Evolutionary conservation across 2,888 invertebrate genomes (phyloP).

Genomic region (Phortica okadai): DNA sequence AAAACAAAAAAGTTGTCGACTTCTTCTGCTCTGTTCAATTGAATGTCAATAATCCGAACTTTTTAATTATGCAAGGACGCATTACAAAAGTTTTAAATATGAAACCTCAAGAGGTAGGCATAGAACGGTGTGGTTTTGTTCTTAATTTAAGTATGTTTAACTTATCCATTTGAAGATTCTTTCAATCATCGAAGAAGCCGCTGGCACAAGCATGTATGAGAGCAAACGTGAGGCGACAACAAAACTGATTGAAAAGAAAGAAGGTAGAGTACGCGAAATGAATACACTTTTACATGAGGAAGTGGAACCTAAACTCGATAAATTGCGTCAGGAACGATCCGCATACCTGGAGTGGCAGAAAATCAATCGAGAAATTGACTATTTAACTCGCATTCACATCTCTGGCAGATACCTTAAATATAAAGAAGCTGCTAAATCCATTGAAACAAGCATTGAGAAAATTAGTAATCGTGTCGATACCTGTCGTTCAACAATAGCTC

Average conservation of each 20-base stretch:
- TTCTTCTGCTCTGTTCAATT: conserved; percentile 97
- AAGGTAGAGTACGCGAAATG: conserved; percentile 91
- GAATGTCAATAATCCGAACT: conserved; percentile 99
- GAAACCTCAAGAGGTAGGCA: conserved; percentile 94
- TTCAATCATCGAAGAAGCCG: conserved; percentile 99
- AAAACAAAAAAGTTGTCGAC: conserved; percentile 93
- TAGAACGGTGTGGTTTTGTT: neutral
- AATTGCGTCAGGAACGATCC: conserved; percentile 88
- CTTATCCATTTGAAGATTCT: conserved; percentile 81
- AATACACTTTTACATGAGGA: conserved; percentile 88
- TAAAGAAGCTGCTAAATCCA: conserved; percentile 77
- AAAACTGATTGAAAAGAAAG: conserved; percentile 93
- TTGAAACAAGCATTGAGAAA: conserved; percentile 78
- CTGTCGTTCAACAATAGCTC: conserved; percentile 78
- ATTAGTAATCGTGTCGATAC: conserved; percentile 79
- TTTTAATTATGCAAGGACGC: conserved; percentile 99
- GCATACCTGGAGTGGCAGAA: conserved; percentile 93
- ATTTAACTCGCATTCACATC: conserved; percentile 82
- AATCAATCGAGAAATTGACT: conserved; percentile 89
- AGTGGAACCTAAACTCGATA: conserved; percentile 91
- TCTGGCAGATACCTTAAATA: conserved; percentile 77
- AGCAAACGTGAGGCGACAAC: conserved; percentile 91
- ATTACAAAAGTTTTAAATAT: conserved; percentile 99
- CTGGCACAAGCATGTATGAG: conserved; percentile 98
- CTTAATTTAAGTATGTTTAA: neutral